A percentile compares a stretch with the other conserved stretches of the same genome.
Conservation (phyloP, 2,113 vertebrate species). For the Hippopotamus amphibius region DNA sequence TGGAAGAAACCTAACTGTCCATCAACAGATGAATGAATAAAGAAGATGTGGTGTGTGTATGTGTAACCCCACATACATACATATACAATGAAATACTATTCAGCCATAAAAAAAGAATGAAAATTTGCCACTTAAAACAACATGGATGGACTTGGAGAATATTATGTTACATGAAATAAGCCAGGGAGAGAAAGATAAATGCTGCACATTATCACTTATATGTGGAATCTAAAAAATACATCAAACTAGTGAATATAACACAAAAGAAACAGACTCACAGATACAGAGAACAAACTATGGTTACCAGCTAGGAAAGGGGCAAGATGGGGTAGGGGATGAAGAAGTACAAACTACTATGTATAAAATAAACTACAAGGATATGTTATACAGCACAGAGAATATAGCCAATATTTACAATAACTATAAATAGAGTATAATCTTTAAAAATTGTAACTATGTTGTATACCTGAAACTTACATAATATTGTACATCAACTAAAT, state of each 20-base stretch:
- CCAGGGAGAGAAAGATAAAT: neutral
- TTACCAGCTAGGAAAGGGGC: neutral
- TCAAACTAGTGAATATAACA: neutral
- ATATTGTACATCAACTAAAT: neutral
- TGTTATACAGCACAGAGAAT: neutral
- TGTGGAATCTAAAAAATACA: neutral
- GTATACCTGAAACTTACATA: neutral
- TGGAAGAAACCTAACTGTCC: neutral
- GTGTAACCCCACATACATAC: neutral
- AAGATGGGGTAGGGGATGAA: neutral
- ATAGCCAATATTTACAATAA: neutral
- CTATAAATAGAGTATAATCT: neutral
- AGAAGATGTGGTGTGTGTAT: neutral
- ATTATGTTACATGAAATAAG: neutral
- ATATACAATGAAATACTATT: neutral
- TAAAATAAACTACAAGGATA: neutral
- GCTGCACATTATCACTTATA: neutral
- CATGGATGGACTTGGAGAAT: neutral
- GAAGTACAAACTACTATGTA: neutral
- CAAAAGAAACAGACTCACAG: neutral
- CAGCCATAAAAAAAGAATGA: neutral
- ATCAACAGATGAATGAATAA: neutral
- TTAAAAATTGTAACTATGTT: neutral
- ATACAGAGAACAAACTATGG: neutral
- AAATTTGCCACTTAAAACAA: neutral